These are phyloP conservation scores for Copidosoma floridanum DNA, from an alignment of 1,140 invertebrate genomes.

Conservation along the genomic window DNA sequence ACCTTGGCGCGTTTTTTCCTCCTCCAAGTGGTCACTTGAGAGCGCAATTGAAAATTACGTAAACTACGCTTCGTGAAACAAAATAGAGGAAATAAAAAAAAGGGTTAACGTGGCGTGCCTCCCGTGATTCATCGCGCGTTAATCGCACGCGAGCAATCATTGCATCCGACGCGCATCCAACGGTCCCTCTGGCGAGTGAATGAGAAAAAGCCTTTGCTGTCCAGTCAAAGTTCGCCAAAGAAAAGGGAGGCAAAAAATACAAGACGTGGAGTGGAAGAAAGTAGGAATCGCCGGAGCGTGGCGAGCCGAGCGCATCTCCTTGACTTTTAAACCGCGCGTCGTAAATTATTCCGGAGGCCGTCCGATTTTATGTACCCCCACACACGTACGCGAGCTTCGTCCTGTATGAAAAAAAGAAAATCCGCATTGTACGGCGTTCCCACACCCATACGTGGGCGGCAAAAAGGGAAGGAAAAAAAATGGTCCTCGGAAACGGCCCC, in stretches of 20 bases:
- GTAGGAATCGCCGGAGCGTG: too few relatives aligned
- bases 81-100: too few relatives aligned
- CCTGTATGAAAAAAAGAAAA: background rate
- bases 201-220: background rate
- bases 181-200: background rate
- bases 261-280: background rate
- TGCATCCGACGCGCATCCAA: background rate
- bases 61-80: too few relatives aligned
- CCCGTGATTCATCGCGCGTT: background rate
- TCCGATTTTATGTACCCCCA: background rate
- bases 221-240: too few relatives aligned
- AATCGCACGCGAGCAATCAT: background rate
- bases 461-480: background rate
- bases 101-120: too few relatives aligned
- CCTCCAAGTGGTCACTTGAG: too few relatives aligned
- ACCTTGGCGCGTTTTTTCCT: too few relatives aligned
- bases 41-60: too few relatives aligned
- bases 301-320: too few relatives aligned
- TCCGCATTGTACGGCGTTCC: too few relatives aligned
- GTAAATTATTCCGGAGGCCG: constrained; percentile 34
- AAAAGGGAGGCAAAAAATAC: background rate
- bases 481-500: constrained; percentile 7
- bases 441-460: too few relatives aligned
- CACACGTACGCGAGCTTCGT: background rate
- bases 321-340: constrained; percentile 34